These are phyloP conservation scores for Anoplius nigerrimus DNA, from an alignment of 2,888 invertebrate genomes.

Conservation along the genomic window DNA sequence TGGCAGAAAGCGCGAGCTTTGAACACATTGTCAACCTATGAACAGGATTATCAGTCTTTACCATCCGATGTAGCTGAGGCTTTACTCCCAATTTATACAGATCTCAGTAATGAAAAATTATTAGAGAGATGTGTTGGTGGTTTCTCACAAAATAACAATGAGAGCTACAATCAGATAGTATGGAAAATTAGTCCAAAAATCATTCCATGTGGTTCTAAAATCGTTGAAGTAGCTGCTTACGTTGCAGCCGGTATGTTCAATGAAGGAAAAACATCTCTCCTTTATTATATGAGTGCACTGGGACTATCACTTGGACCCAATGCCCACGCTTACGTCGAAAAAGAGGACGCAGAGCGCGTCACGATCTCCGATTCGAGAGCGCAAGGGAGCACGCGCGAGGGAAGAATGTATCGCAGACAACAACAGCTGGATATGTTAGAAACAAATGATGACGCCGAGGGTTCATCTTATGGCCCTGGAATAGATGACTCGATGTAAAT, in stretches of 20 bases:
- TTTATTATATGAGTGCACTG: constrained; percentile 41
- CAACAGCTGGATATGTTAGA: constrained; percentile 9
- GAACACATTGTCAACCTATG: constrained; percentile 7
- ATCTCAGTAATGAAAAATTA: constrained; percentile 24
- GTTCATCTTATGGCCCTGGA: constrained; percentile 17
- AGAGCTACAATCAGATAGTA: constrained; percentile 20
- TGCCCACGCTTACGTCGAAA: constrained; percentile 41
- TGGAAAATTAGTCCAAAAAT: constrained; percentile 27
- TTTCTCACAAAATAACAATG: constrained; percentile 32
- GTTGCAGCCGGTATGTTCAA: constrained; percentile 50
- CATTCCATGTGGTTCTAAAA: constrained; percentile 35
- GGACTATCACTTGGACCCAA: constrained; percentile 41
- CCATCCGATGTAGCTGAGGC: constrained; percentile 17
- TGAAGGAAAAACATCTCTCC: constrained; percentile 52
- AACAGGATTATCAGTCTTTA: constrained; percentile 6
- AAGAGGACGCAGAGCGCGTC: constrained; percentile 42
- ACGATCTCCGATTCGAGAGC: constrained; percentile 34
- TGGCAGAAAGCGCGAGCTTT: constrained; percentile 32
- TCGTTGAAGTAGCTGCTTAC: constrained; percentile 49
- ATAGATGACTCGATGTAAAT: constrained; percentile 23
- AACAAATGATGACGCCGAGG: constrained; percentile 3
- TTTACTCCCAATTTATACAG: constrained; percentile 28
- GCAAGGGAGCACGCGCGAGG: constrained; percentile 30
- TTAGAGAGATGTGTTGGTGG: constrained; percentile 31
- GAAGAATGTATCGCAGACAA: constrained; percentile 15